Conservation (phyloP, 2,113 vertebrate species). For the Stigmatopora argus region DNA sequence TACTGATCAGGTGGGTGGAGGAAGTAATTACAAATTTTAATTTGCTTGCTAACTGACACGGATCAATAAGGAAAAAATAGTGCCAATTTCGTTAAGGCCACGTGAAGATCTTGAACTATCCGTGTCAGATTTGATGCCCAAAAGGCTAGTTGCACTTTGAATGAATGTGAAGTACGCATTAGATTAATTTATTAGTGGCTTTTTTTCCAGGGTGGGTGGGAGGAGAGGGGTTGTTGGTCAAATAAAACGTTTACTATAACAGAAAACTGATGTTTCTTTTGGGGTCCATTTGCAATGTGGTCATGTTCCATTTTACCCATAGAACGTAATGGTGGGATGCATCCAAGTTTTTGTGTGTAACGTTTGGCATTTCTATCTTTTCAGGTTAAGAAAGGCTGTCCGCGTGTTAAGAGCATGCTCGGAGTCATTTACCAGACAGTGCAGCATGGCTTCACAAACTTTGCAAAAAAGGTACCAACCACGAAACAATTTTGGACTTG, state of each 20-base stretch:
- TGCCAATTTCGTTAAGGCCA: constrained; percentile 43
- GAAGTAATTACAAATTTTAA: constrained; percentile 29
- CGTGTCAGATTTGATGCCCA: constrained; percentile 38
- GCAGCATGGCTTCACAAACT: no score
- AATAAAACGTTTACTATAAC: constrained; percentile 68
- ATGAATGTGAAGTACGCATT: constrained; percentile 51
- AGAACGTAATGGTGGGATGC: no score
- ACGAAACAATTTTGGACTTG: no score
- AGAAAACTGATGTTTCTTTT: neutral
- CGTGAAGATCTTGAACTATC: constrained; percentile 17
- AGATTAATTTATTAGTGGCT: constrained; percentile 71
- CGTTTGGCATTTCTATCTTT: no score
- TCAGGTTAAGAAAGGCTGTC: no score
- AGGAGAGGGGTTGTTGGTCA: constrained; percentile 40
- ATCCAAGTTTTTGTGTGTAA: no score
- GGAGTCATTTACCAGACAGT: no score
- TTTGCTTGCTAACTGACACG: constrained; percentile 50
- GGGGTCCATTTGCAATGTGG: neutral
- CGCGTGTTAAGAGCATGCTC: no score
- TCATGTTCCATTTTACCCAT: no score
- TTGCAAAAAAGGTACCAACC: no score
- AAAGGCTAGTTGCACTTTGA: constrained; percentile 57
- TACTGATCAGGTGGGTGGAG: constrained; percentile 8
- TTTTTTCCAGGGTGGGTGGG: constrained; percentile 13
- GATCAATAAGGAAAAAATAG: constrained; percentile 4